Evolutionary conservation across 2,113 vertebrate species (phyloP), one percentile per base, ranked within the genome.

Genomic region (Phylloscopus trochiloides): DNA sequence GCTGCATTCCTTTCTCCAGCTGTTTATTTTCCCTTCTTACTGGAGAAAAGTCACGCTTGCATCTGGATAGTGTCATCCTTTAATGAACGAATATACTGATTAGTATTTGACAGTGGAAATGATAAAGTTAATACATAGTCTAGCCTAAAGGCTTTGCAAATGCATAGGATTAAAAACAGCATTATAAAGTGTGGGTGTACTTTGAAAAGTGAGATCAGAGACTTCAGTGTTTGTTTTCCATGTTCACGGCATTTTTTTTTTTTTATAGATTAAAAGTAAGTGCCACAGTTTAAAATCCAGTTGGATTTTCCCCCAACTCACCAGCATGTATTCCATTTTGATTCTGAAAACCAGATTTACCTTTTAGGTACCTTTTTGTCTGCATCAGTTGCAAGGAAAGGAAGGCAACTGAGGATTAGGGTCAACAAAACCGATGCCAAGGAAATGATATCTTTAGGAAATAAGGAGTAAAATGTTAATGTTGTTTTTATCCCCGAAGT

Each of bases 161-260:
- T 58, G 95, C 83, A 65, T 13, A 93, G 70, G 82, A 88, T 86
- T 92, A 76, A 91, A 88, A 82, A 19, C 66, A 91, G 88, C 80
- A 70, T 51, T 77, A 45, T 48, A 68, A 94, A 97, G 95, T 91
- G 93, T 79, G 90, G 66, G 42, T 79, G 54, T 93, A 96, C 93
- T 83, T 63, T 66, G 63, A 59, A 63, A 93, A 94, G 95, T 77
- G 90, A 92, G 47, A 96, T 90, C 90, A 94, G 85, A 61, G 34
- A 59, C 34, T 59, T 59, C 58, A 38, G 34, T 59, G 34, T 38
- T 59, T 38, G 58, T 59, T 59, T 59, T 26, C 34, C 58, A 59
- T 38, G 16, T 59, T 36, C 24, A 59, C 24, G 26, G 16, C 58
- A 26, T 59, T 59, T 38, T 36, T 36, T 36, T 36, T 36, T 36